Conservation (phyloP, 2,888 invertebrate genomes). For the Pammene fasciana region DNA sequence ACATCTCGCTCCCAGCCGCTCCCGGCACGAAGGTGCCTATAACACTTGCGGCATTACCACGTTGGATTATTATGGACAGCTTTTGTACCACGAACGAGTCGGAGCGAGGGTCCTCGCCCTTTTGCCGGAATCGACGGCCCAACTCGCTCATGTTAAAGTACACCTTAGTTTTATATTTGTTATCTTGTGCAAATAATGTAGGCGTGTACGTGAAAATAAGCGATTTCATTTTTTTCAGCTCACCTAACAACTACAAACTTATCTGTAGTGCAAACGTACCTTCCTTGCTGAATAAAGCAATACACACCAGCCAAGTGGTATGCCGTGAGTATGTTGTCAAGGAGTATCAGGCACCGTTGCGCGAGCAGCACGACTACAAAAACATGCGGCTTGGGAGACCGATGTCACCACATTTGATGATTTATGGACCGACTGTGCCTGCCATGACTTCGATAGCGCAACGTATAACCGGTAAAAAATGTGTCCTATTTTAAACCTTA, state of each 20-base stretch:
- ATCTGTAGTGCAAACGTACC: slow-evolving; percentile 13
- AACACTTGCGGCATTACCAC: too few species aligned
- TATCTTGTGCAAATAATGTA: too few species aligned
- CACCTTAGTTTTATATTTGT: too few species aligned
- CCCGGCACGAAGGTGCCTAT: too few species aligned
- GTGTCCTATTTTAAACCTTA: neutral
- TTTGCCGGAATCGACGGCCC: too few species aligned
- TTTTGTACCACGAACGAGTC: too few species aligned
- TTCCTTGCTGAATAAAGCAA: slow-evolving; percentile 15
- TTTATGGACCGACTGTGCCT: slow-evolving; percentile 90
- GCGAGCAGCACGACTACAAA: slow-evolving; percentile 85
- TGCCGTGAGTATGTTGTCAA: slow-evolving; percentile 47
- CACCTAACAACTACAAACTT: neutral
- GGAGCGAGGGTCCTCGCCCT: too few species aligned
- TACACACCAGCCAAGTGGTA: slow-evolving; percentile 23
- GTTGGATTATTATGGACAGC: too few species aligned
- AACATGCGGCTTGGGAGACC: slow-evolving; percentile 90
- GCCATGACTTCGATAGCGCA: slow-evolving; percentile 91
- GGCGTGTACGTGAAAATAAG: neutral
- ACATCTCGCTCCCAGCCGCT: too few species aligned
- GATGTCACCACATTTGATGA: slow-evolving; percentile 92
- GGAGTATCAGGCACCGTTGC: slow-evolving; percentile 53
- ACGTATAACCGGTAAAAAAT: slow-evolving; percentile 85
- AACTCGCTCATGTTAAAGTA: too few species aligned
- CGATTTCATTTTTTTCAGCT: slow-evolving; percentile 7